Conservation (phyloP, 2,113 vertebrate genomes). For the Alouatta palliata region DNA sequence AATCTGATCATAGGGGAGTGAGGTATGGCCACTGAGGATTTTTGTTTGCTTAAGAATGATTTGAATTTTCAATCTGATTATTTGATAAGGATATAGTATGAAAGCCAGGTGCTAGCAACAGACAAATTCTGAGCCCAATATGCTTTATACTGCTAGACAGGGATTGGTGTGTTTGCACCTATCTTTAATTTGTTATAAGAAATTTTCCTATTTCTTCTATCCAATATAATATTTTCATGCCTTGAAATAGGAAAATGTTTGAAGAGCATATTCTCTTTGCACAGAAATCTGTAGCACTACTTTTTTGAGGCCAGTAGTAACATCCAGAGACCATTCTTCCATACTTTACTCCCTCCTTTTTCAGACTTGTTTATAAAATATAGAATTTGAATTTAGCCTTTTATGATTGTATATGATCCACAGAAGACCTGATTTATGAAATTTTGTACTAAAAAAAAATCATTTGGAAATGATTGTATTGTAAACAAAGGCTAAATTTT, state of each 20-base stretch:
- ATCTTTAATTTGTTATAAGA: slow-evolving; percentile 84
- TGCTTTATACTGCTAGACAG: slow-evolving; percentile 86
- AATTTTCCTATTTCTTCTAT: slow-evolving; percentile 84
- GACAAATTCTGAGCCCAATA: slow-evolving; percentile 89
- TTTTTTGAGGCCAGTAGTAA: slow-evolving; percentile 93
- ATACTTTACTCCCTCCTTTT: slow-evolving; percentile 91
- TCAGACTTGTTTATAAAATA: slow-evolving; percentile 96
- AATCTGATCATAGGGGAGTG: slow-evolving; percentile 93
- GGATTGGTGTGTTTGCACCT: slow-evolving; percentile 83
- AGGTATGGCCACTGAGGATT: slow-evolving; percentile 95
- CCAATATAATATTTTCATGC: slow-evolving; percentile 86
- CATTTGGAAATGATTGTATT: slow-evolving; percentile 98
- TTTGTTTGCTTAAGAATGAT: slow-evolving; percentile 87
- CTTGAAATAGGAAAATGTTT: slow-evolving; percentile 88
- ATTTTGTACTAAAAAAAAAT: slow-evolving; percentile 93
- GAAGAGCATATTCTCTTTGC: slow-evolving; percentile 86
- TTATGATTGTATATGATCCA: slow-evolving; percentile 99
- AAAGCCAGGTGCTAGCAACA: slow-evolving; percentile 92
- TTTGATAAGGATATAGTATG: slow-evolving; percentile 88
- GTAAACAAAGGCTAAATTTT: slow-evolving; percentile 97
- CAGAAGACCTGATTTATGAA: slow-evolving; percentile 96
- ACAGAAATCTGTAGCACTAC: slow-evolving; percentile 95
- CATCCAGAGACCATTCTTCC: slow-evolving; percentile 89
- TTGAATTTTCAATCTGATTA: slow-evolving; percentile 89
- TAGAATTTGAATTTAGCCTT: slow-evolving; percentile 96